phyloP scores from a whole-genome alignment of 2,113 vertebrate species.

The Lanius ludovicianus region DNA sequence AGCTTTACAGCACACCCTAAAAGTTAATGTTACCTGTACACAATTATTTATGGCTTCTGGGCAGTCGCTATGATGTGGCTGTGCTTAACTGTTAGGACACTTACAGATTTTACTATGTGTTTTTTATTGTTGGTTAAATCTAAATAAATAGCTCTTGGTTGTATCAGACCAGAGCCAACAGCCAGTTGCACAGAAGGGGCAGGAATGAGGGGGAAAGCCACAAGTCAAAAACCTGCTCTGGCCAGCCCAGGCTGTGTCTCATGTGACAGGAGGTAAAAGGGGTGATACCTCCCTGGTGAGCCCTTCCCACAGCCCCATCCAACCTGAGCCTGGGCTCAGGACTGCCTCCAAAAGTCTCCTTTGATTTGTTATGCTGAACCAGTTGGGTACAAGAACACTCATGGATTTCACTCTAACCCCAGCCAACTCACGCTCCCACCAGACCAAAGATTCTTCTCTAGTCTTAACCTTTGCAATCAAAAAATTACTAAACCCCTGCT shows the following conservation, averaged over 20 bases:
- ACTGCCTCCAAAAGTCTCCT: background rate
- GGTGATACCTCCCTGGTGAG: background rate
- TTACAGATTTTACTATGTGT: conserved; percentile 42
- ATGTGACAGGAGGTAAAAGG: background rate
- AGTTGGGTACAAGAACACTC: background rate
- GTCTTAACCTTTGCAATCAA: background rate
- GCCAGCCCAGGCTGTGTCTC: background rate
- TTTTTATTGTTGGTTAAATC: conserved; percentile 62
- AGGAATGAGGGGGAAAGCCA: background rate
- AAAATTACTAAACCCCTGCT: background rate
- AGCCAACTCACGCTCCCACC: background rate
- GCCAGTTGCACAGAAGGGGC: background rate
- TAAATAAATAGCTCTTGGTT: conserved; percentile 35
- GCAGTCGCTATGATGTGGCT: conserved; percentile 27
- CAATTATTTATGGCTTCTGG: conserved; percentile 63
- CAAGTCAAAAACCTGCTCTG: background rate
- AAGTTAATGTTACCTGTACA: conserved; percentile 53
- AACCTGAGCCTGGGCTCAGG: background rate
- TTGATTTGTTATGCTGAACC: background rate
- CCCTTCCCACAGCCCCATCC: background rate
- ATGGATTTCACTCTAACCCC: rapidly evolving
- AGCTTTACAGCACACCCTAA: conserved; percentile 45
- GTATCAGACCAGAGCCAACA: background rate
- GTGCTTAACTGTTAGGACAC: conserved; percentile 52
- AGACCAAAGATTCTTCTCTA: background rate